Evolutionary conservation across 2,797 vertebrate species (phyloP).

Genomic region (Neosilurus hyrtlii): DNA sequence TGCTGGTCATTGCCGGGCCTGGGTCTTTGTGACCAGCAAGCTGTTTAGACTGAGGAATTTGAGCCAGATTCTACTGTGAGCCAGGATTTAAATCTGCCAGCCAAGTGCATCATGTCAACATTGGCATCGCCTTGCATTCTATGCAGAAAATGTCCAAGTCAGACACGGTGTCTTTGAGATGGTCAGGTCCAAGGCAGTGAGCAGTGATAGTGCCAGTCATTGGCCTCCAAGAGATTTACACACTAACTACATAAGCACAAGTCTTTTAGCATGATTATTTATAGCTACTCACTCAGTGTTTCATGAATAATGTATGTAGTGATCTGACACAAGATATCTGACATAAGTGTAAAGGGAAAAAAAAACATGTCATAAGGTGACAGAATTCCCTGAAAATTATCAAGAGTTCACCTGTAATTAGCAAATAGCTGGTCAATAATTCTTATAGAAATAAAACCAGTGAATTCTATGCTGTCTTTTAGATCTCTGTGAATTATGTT

Average conservation of each 20-base stretch:
- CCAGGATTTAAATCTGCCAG: slow-evolving; percentile 31
- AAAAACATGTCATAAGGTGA: neutral
- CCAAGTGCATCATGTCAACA: slow-evolving; percentile 38
- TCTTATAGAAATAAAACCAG: no score
- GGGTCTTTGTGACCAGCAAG: slow-evolving; percentile 31
- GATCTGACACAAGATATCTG: neutral
- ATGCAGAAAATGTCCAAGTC: slow-evolving; percentile 15
- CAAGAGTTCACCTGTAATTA: neutral
- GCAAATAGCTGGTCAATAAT: no score
- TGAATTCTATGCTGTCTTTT: neutral
- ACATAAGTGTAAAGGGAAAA: no score
- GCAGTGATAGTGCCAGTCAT: neutral
- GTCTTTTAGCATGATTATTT: slow-evolving; percentile 4
- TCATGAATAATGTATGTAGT: neutral
- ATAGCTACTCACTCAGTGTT: neutral
- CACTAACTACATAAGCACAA: neutral
- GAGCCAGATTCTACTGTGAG: slow-evolving; percentile 27
- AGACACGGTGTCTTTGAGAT: slow-evolving; percentile 20
- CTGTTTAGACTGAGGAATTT: slow-evolving; percentile 31
- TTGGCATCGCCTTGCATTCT: slow-evolving; percentile 20
- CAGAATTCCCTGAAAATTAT: neutral
- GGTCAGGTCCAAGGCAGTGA: slow-evolving; percentile 6
- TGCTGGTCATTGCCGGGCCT: slow-evolving; percentile 29
- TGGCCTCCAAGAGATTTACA: neutral
- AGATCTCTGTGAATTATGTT: neutral